Conservation (phyloP, 2,888 invertebrate genomes). For the Desoria tigrina region DNA sequence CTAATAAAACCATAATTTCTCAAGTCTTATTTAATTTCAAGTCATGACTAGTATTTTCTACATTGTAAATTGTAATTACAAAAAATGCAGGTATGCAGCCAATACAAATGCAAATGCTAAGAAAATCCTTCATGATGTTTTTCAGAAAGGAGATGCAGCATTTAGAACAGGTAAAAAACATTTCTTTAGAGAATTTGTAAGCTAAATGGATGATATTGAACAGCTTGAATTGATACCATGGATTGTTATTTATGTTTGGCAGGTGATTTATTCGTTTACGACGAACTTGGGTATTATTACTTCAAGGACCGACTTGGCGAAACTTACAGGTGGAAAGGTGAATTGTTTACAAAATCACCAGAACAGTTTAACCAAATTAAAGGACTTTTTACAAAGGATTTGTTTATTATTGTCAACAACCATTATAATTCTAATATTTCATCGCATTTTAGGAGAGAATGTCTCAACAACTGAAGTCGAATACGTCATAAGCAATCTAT, state of each 20-base stretch:
- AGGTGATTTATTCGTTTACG: slow-evolving; percentile 39
- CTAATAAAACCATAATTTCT: slow-evolving; percentile 2
- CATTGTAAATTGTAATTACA: slow-evolving; percentile 1
- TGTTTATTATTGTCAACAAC: no score
- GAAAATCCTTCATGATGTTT: slow-evolving; percentile 86
- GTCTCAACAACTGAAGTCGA: slow-evolving; percentile 97
- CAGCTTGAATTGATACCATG: no score
- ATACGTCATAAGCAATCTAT: slow-evolving; percentile 79
- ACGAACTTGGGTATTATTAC: slow-evolving; percentile 35
- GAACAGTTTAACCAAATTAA: no score
- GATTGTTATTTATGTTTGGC: no score
- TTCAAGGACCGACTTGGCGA: slow-evolving; percentile 44
- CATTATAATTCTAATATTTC: no score
- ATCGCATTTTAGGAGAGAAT: slow-evolving; percentile 83
- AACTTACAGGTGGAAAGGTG: slow-evolving; percentile 25
- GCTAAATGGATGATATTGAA: no score
- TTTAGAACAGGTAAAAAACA: slow-evolving; percentile 73
- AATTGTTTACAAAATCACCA: not conserved
- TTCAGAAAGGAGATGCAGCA: slow-evolving; percentile 82
- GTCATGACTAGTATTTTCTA: no score
- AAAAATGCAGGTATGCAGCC: slow-evolving; percentile 69
- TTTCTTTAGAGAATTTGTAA: not conserved
- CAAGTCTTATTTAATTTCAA: not conserved
- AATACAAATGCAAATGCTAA: slow-evolving; percentile 85
- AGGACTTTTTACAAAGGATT: no score